Evolutionary conservation across 2,797 vertebrate species (phyloP).

Genomic region (Acanthurus tractus): DNA sequence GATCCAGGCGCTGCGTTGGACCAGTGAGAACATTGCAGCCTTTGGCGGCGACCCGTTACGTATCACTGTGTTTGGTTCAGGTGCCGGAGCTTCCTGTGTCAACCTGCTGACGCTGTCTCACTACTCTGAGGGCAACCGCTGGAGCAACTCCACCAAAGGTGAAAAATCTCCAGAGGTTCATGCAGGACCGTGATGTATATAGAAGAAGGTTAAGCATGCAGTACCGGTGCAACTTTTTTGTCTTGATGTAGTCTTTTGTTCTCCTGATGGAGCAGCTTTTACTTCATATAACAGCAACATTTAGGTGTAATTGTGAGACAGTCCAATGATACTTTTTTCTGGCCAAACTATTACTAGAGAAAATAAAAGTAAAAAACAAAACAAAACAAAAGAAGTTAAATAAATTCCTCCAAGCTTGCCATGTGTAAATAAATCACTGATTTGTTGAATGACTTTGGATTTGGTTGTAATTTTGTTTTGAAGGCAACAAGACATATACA

Average conservation of each 20-base stretch:
- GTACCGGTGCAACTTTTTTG: no score
- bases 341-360: not conserved
- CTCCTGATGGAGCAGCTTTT: not conserved
- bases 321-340: not conserved
- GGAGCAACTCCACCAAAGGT: conserved; percentile 99
- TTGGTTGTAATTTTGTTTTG: not conserved
- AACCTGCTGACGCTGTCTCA: conserved; percentile 99
- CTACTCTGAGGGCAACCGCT: conserved; percentile 99
- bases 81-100: conserved; percentile 97
- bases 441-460: no score
- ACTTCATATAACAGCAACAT: not conserved
- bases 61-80: conserved; percentile 99
- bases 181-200: not conserved
- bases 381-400: not conserved
- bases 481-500: not conserved
- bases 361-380: no score
- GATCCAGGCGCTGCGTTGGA: conserved; percentile 98
- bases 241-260: not conserved
- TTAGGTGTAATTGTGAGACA: not conserved
- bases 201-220: not conserved
- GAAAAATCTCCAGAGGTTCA: conserved; percentile 33
- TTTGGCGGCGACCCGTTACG: conserved; percentile 98
- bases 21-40: conserved; percentile 98
- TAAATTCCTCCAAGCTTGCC: not conserved
- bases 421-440: not conserved